phyloP scores from a whole-genome alignment of 2,888 invertebrate species.

The Pachycephus smyrnensis region DNA sequence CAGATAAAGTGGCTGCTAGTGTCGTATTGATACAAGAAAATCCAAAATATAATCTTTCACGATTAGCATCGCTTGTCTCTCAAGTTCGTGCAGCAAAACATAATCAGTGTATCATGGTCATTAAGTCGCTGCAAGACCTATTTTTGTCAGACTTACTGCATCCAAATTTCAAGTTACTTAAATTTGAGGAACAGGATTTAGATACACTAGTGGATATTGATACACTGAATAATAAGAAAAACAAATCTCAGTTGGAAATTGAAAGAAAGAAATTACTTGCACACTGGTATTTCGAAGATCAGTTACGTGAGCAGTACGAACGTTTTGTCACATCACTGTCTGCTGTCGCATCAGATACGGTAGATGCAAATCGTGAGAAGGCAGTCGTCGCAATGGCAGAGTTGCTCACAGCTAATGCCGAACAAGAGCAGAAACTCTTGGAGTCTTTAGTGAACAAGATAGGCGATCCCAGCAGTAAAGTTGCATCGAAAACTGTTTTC shows the following conservation, averaged over 20 bases:
- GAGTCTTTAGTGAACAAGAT: conserved; percentile 91
- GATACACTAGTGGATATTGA: conserved; percentile 71
- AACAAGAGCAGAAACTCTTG: conserved; percentile 87
- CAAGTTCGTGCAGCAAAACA: conserved; percentile 85
- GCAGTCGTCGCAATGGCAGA: conserved; percentile 81
- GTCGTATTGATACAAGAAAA: conserved; percentile 85
- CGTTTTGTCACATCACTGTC: conserved; percentile 81
- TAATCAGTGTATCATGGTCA: conserved; percentile 76
- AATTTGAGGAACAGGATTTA: conserved; percentile 76
- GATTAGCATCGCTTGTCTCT: conserved; percentile 77
- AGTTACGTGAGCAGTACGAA: conserved; percentile 83
- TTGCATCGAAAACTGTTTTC: conserved; percentile 90
- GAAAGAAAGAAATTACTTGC: conserved; percentile 76
- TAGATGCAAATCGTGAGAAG: conserved; percentile 85
- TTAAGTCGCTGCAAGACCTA: conserved; percentile 83
- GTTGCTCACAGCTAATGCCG: conserved; percentile 81
- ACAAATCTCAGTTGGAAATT: conserved; percentile 57
- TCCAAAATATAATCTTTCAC: conserved; percentile 81
- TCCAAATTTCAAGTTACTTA: conserved; percentile 74
- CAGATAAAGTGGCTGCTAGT: conserved; percentile 88
- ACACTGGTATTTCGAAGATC: conserved; percentile 91
- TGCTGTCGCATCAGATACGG: conserved; percentile 80
- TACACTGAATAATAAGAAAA: conserved; percentile 71
- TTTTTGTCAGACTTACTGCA: conserved; percentile 79
- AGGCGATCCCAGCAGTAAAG: conserved; percentile 90